A percentile compares a stretch with the other conserved stretches of the same genome.
These are phyloP conservation scores for Hypercompe scribonia DNA, from an alignment of 2,888 invertebrate species.

Conservation along the genomic window DNA sequence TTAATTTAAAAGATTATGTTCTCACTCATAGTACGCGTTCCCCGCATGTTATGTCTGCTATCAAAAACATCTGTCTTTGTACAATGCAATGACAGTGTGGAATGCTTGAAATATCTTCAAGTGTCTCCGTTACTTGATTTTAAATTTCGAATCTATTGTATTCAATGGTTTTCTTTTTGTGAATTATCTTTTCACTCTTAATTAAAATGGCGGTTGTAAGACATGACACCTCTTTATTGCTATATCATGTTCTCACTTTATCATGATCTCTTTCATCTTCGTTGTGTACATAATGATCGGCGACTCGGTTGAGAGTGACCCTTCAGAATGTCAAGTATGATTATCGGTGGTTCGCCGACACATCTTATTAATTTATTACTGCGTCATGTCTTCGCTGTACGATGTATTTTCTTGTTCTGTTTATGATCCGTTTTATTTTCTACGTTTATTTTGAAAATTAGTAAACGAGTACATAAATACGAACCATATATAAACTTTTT, in stretches of 20 bases:
- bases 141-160: background rate
- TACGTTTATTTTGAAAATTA: background rate
- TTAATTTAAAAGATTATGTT: background rate
- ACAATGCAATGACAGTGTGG: conserved; percentile 38
- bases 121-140: conserved; percentile 15
- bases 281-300: conserved; percentile 19
- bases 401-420: conserved; percentile 2
- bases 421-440: background rate
- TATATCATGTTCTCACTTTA: conserved; percentile 23
- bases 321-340: conserved; percentile 24
- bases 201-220: conserved; percentile 11
- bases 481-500: no score
- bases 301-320: conserved; percentile 14
- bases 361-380: conserved; percentile 13
- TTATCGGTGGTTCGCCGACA: conserved; percentile 14
- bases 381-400: conserved; percentile 7
- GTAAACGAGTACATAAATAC: background rate
- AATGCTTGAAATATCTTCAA: conserved; percentile 34
- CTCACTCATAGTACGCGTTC: background rate
- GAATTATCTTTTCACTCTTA: conserved; percentile 3
- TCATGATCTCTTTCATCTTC: conserved; percentile 19
- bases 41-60: conserved; percentile 32
- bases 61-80: conserved; percentile 55
- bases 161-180: background rate
- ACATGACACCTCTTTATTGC: conserved; percentile 20